Conservation (phyloP, 1,140 invertebrate genomes). For the Drosophila burlai region DNA sequence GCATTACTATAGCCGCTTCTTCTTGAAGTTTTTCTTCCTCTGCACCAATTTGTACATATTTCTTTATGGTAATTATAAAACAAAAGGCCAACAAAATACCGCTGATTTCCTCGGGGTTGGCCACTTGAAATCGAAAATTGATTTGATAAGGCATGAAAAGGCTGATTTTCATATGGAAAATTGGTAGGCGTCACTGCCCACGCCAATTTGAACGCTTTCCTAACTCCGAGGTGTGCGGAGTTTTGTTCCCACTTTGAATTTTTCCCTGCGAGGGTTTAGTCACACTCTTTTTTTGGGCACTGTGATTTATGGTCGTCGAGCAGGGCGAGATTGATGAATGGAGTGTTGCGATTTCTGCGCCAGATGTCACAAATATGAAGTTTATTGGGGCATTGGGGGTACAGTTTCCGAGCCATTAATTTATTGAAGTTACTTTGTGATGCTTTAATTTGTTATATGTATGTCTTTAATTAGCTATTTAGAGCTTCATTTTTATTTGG, state of each 20-base stretch:
- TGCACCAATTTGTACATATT: slow-evolving; percentile 24
- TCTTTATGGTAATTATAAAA: slow-evolving; percentile 73
- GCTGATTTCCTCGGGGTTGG: slow-evolving; percentile 36
- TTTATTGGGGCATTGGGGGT: slow-evolving; percentile 19
- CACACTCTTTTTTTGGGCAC: slow-evolving; percentile 46
- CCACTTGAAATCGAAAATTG: slow-evolving; percentile 49
- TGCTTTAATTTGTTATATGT: slow-evolving; percentile 2
- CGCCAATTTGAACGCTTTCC: slow-evolving; percentile 62
- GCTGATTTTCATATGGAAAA: slow-evolving; percentile 44
- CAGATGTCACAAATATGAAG: slow-evolving; percentile 47
- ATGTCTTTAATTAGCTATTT: neutral
- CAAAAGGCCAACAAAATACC: slow-evolving; percentile 64
- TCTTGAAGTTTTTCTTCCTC: neutral
- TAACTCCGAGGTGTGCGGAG: slow-evolving; percentile 40
- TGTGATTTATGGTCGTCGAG: slow-evolving; percentile 32
- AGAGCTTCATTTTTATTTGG: neutral
- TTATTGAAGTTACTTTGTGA: neutral
- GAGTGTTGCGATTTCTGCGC: slow-evolving; percentile 41
- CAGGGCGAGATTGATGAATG: slow-evolving; percentile 47
- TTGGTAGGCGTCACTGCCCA: slow-evolving; percentile 68
- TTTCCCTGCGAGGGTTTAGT: slow-evolving; percentile 33
- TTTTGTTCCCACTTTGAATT: slow-evolving; percentile 16
- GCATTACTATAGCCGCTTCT: neutral
- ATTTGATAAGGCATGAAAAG: slow-evolving; percentile 73
- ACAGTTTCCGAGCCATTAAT: slow-evolving; percentile 13